These are phyloP conservation scores for Hassar affinis DNA, from an alignment of 2,113 vertebrate species.

Conservation along the genomic window DNA sequence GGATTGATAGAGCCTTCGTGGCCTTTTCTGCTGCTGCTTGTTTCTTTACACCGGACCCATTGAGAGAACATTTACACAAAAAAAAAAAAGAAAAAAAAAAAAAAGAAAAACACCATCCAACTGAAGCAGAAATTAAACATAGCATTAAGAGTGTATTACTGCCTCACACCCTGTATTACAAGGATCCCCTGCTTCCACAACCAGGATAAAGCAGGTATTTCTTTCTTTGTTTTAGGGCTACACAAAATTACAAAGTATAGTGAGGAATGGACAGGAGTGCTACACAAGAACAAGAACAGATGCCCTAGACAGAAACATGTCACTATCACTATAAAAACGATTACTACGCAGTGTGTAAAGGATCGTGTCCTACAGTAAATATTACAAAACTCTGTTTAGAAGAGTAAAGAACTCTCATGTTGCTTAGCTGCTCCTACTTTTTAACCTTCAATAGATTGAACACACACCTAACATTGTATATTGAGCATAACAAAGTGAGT, in stretches of 20 bases:
- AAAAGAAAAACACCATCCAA: background rate
- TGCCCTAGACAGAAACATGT: background rate
- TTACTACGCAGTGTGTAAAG: background rate
- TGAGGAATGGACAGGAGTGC: background rate
- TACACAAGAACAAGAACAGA: background rate
- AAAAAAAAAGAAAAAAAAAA: background rate
- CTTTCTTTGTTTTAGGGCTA: background rate
- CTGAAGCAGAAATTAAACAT: constrained; percentile 7
- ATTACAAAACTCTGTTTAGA: background rate
- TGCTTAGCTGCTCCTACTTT: background rate
- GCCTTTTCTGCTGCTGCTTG: constrained; percentile 32
- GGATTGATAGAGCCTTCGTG: constrained; percentile 43
- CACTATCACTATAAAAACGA: background rate
- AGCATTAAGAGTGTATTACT: background rate
- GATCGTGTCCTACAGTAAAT: background rate
- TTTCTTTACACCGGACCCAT: constrained; percentile 20
- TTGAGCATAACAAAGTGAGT: background rate
- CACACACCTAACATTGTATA: background rate
- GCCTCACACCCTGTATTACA: background rate
- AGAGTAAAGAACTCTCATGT: background rate
- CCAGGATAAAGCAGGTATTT: background rate
- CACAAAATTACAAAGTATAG: background rate
- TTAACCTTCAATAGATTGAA: background rate
- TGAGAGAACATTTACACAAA: constrained; percentile 10
- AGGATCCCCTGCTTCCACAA: background rate